Evolutionary conservation across 1,140 invertebrate genomes (phyloP), one percentile per base, ranked within the genome.

Genomic region (Brachionus calyciflorus): DNA sequence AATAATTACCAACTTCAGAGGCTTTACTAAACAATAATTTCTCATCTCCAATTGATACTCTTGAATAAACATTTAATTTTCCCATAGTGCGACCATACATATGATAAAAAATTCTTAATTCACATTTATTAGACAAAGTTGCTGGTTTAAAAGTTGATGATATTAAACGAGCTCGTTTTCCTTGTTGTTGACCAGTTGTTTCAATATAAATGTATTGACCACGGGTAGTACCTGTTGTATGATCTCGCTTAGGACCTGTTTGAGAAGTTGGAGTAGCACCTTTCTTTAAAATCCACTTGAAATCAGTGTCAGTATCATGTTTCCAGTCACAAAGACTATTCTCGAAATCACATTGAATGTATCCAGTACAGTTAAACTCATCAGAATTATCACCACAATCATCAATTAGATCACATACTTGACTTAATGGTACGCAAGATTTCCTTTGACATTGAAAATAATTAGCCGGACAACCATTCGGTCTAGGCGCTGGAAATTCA

Each of bases 191-290:
- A 24, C 24, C 26, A 51, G 26, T 40, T 49, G 76, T 21, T 40
- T 77, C 76, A 6, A 77, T 0, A 63, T 53, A 68, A 48, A 40
- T 3, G 2, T 19, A 60, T 40, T 77, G 37, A 9, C 76, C 76
- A 0, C 12, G 33, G 1, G 53, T 37, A 37, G 53, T 63, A 12
- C 79, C 80, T 77, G 79, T 80, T 7, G 91, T 92, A 79, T 93
- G 91, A 81, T 93, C 91, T 80, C 86, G 87, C 7, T 87, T 87
- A 0, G 91, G 91, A 24, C 91, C 91, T 0, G 91, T 92, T 4
- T 87, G 86, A 4, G 89, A 84, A 37, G 89, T 87, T 0, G 87
- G 41, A 30, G 80, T 80, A 73, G 80, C 79, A 51, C 77, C 78
- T 46, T 79, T 78, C 51, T 30, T 60, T 24, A 79, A 65, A 14